phyloP scores from a whole-genome alignment of 2,888 invertebrate species.

The Auanema sp. region DNA sequence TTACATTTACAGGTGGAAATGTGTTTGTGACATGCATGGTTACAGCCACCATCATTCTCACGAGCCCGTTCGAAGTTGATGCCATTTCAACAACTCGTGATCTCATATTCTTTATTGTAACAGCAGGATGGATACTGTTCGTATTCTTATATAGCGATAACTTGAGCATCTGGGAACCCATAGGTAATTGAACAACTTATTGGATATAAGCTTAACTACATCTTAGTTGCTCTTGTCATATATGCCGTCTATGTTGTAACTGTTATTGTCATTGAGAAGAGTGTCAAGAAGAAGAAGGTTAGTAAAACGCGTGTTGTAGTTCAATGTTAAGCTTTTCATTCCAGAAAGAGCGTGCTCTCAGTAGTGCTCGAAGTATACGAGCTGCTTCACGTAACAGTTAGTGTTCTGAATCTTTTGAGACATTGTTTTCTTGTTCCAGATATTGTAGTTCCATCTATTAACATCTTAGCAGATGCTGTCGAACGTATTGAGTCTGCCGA shows the following conservation, averaged over 20 bases:
- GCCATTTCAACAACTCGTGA: constrained; percentile 68
- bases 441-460: too few relatives aligned
- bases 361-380: too few relatives aligned
- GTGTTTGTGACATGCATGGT: constrained; percentile 73
- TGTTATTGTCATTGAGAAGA: constrained; percentile 66
- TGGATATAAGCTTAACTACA: not conserved
- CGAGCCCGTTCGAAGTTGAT: constrained; percentile 68
- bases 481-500: too few relatives aligned
- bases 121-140: constrained; percentile 68
- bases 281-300: constrained; percentile 12
- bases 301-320: constrained; percentile 2
- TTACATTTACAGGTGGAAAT: constrained; percentile 69
- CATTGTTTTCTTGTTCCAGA: too few relatives aligned
- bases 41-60: constrained; percentile 70
- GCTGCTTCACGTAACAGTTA: too few relatives aligned
- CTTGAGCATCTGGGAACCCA: constrained; percentile 69
- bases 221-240: constrained; percentile 66
- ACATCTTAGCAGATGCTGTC: too few relatives aligned
- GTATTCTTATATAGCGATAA: constrained; percentile 67
- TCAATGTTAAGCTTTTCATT: constrained; percentile 2
- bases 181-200: constrained; percentile 21
- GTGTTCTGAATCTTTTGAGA: too few relatives aligned
- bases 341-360: not conserved
- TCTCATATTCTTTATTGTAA: constrained; percentile 68
- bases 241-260: constrained; percentile 68